A percentile compares a stretch with the other conserved stretches of the same genome.
These are phyloP conservation scores for Tachysurus vachellii DNA, from an alignment of 2,113 vertebrate species.

Conservation along the genomic window DNA sequence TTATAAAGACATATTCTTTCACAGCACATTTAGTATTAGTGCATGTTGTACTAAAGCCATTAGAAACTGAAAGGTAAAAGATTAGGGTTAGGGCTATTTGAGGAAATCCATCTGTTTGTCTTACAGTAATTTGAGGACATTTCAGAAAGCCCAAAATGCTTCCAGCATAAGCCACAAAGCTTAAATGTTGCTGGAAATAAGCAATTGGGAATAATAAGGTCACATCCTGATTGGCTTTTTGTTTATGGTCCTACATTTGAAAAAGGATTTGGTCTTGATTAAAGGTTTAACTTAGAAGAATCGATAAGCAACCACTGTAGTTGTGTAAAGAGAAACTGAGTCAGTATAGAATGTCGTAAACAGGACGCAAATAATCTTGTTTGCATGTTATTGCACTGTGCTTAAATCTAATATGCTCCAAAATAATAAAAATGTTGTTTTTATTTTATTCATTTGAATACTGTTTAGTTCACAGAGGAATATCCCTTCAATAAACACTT, in stretches of 20 bases:
- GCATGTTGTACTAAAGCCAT: neutral
- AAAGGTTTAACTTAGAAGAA: slow-evolving; percentile 8
- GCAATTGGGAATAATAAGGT: slow-evolving; percentile 27
- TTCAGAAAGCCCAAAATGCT: slow-evolving; percentile 19
- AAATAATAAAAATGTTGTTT: neutral
- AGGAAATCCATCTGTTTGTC: slow-evolving; percentile 31
- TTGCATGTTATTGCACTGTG: neutral
- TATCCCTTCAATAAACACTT: neutral
- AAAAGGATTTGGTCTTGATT: slow-evolving; percentile 46
- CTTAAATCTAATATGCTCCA: neutral
- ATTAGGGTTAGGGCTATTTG: slow-evolving; percentile 1
- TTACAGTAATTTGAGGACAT: slow-evolving; percentile 31
- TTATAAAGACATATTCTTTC: neutral
- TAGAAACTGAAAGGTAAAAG: neutral
- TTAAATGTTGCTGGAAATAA: slow-evolving; percentile 26
- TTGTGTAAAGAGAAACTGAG: neutral
- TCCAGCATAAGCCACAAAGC: slow-evolving; percentile 15
- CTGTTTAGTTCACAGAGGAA: neutral
- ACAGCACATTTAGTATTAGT: neutral
- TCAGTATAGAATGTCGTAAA: slow-evolving; percentile 4
- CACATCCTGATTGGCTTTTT: slow-evolving; percentile 29
- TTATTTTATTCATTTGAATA: neutral
- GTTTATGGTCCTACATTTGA: slow-evolving; percentile 35
- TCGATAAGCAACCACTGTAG: neutral
- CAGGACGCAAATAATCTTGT: neutral